phyloP scores from a whole-genome alignment of 53 echinoderm and acorn worm genomes.

The Apostichopus leukothele region DNA sequence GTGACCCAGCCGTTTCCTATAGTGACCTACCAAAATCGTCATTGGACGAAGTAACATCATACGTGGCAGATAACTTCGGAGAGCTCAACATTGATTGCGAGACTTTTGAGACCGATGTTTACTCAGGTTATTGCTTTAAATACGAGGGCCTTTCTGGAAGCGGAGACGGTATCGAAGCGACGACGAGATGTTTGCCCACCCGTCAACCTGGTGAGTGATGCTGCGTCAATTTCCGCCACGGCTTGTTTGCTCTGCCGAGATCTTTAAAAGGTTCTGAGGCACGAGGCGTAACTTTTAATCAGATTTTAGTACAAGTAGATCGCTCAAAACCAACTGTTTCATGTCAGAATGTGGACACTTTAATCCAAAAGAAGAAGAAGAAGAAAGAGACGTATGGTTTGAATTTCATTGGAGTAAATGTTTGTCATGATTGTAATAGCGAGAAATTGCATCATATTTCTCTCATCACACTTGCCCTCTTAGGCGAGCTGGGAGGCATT shows the following conservation, averaged over 20 bases:
- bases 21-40: background rate
- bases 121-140: slow-evolving; percentile 76
- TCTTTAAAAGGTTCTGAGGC: slow-evolving; percentile 15
- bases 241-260: slow-evolving; percentile 20
- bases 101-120: slow-evolving; percentile 5
- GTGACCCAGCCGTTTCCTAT: background rate
- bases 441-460: too few relatives aligned
- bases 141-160: slow-evolving; percentile 74
- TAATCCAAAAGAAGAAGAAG: background rate
- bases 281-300: slow-evolving; percentile 35
- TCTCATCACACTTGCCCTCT: too few relatives aligned
- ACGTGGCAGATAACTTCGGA: background rate
- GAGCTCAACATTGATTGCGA: background rate
- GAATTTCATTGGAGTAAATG: background rate
- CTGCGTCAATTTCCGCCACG: slow-evolving; percentile 12
- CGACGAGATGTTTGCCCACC: slow-evolving; percentile 66
- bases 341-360: slow-evolving; percentile 25
- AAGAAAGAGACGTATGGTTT: background rate
- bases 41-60: background rate
- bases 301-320: slow-evolving; percentile 17
- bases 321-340: slow-evolving; percentile 22
- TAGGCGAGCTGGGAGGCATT: too few relatives aligned
- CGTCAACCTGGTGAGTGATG: slow-evolving; percentile 57
- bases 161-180: slow-evolving; percentile 70
- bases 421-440: background rate